Base-by-base conservation (phyloP, 2,888 invertebrate genomes). In the Byasa hedistus region DNA sequence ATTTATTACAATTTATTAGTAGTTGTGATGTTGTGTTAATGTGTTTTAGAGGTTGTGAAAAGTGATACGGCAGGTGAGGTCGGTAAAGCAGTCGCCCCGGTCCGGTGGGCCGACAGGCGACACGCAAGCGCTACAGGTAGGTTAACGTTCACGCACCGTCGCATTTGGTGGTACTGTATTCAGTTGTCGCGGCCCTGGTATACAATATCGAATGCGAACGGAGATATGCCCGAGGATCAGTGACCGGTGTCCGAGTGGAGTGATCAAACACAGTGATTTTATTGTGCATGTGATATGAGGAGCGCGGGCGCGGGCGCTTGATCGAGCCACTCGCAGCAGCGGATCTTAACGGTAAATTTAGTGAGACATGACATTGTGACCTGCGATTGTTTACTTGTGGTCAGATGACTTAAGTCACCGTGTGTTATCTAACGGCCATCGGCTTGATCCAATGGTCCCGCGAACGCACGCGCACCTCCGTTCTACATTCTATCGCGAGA, bases 111-210 rank as follows among this genome's bases (percentile, higher is more conserved):
- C 73, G 80, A 72, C 73, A 68, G 77, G 79, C 84, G 89, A 91
- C 91, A 91, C 91, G 91, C 91, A 87, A 88, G 86, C 89, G 88
- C 84, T 80, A 80, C 90, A 91, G 91, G 90, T 91, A 91, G 90
- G 91, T 90, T 90, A 91, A 84, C 82, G 82, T 89, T 89, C 83
- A 91, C 89, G 91, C 83, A 90, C 89, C 80, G 86, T 80, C 87
- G 90, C 90, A 89, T 86, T 90, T 87, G 89, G 80, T 84, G 82
- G 83, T 85, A 81, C 86, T 84, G 81, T 84, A 89, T 83, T 85
- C 84, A 84, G 82, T 81, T 80, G 80, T 82, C 84, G 85, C 85
- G 83, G 82, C 85, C 84, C 83, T 79, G 80, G 81, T 79, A 75
- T 78, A 75, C 77, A 74, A 79, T 71, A 73, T 69, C 66, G 69